phyloP scores from a whole-genome alignment of 2,113 vertebrate genomes.

The Pygoscelis adeliae region DNA sequence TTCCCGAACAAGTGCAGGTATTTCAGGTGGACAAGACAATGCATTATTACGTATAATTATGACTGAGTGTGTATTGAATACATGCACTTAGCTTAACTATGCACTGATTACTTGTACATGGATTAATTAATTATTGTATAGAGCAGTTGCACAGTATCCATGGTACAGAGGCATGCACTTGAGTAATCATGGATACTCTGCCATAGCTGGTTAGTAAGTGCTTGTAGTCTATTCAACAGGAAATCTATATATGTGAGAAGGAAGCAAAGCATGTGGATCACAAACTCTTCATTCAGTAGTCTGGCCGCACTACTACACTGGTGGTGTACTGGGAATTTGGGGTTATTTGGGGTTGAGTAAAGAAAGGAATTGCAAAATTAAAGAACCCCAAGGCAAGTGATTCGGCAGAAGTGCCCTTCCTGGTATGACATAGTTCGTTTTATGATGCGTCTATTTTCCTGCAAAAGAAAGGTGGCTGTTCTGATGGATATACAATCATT shows the following conservation, averaged over 20 bases:
- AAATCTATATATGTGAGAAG: background rate
- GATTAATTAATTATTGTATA: background rate
- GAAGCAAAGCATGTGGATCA: background rate
- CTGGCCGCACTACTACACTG: background rate
- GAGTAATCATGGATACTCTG: background rate
- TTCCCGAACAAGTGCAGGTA: background rate
- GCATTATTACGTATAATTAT: rapidly evolving
- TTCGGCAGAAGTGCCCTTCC: background rate
- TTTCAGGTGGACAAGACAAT: background rate
- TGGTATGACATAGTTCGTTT: background rate
- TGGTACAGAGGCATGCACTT: background rate
- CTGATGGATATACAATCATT: background rate
- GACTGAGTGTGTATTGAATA: background rate
- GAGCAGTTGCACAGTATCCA: background rate
- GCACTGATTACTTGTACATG: background rate
- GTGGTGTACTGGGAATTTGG: background rate
- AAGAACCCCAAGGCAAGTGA: background rate
- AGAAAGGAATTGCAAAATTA: background rate
- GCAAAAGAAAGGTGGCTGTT: background rate
- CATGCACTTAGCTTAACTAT: background rate
- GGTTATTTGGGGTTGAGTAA: background rate
- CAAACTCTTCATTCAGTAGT: background rate
- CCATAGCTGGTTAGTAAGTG: background rate
- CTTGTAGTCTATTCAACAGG: background rate
- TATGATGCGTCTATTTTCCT: background rate